Base-by-base conservation (phyloP, 1,140 invertebrate species). In the Lepidurus apus region DNA sequence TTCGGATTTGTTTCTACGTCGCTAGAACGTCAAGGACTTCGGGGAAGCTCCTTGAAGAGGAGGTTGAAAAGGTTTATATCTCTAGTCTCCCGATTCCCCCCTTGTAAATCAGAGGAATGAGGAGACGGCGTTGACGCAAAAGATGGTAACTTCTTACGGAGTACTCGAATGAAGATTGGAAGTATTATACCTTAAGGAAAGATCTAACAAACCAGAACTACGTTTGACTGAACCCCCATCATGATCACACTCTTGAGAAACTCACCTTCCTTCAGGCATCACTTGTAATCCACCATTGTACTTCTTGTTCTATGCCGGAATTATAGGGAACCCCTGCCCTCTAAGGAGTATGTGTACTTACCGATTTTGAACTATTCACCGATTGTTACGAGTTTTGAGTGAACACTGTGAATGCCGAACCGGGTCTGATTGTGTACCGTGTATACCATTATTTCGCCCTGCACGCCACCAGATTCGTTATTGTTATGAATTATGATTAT, bases 201-300 rank as follows among this genome's bases (percentile, higher is more conserved):
- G 53, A 65, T 65, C 53, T 21, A 65, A 65, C 13, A n/a, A 65
- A 65, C 53, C 8, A 21, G 13, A 9, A 65, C 21, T 65, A n/a
- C 53, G 53, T 65, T 65, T 65, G 53, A 65, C 53, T 65, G 53
- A 65, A n/a, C 21, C 21, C 34, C 13, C 53, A 65, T 65, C 53
- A 17, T 65, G 53, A 65, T 65, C n/a, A 65, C 53, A 13, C 53
- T 65, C 17, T 13, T 65, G 53, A 65, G 21, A 7, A n/a, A n/a
- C 9, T 21, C 53, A 65, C 53, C 53, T 65, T 65, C 53, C 21
- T 17, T 65, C 53, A 65, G 53, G 21, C 53, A 65, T 65, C 53
- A 65, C 53, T 7, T 65, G 53, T 65, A 65, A 9, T 65, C 53
- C 53, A 65, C 53, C 53, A 21, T 65, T n/a, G 21, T 65, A 65